phyloP scores from a whole-genome alignment of 2,113 vertebrate genomes.

The Leucoraja erinaceus region DNA sequence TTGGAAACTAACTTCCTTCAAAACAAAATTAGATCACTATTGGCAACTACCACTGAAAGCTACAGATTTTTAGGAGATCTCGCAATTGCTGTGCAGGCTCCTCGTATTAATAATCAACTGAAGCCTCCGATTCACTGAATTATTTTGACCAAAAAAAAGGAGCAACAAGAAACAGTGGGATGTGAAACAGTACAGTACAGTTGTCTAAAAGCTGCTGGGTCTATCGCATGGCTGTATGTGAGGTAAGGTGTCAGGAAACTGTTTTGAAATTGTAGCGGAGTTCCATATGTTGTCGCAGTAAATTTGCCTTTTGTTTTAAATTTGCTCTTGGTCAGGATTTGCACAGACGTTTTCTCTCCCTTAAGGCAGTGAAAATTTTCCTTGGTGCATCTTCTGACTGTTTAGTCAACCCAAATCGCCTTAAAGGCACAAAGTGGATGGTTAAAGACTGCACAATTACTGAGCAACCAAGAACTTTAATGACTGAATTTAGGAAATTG shows the following conservation, averaged over 20 bases:
- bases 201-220: background rate
- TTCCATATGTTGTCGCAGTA: background rate
- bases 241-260: constrained; percentile 25
- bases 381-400: background rate
- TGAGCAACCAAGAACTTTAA: constrained; percentile 3
- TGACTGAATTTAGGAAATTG: background rate
- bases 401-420: background rate
- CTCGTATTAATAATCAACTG: background rate
- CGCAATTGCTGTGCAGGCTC: background rate
- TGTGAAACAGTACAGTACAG: background rate
- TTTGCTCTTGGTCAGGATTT: background rate
- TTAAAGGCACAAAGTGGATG: background rate
- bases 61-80: background rate
- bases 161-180: background rate
- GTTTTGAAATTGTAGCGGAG: background rate
- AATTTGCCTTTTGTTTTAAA: background rate
- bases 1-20: constrained; percentile 24
- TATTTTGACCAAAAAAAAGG: background rate
- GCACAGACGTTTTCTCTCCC: constrained; percentile 14
- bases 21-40: constrained; percentile 5
- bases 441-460: background rate
- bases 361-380: background rate
- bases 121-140: background rate
- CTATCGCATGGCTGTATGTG: background rate
- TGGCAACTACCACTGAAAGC: background rate